phyloP scores from a whole-genome alignment of 2,113 vertebrate species.

The Rhineura floridana region DNA sequence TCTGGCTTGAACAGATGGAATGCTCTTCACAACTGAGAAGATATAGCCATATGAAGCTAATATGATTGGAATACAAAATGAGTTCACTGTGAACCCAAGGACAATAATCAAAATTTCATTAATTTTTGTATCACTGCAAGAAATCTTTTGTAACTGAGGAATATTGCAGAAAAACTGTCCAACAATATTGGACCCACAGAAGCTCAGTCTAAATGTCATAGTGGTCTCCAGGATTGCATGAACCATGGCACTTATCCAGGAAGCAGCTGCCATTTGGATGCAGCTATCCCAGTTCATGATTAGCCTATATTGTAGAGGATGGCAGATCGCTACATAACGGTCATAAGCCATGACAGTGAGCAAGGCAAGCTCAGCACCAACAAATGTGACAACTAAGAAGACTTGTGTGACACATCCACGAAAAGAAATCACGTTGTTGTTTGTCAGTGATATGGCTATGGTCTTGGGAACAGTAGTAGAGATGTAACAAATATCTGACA shows the following conservation, averaged over 20 bases:
- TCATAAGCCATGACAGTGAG: constrained; percentile 6
- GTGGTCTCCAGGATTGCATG: not conserved
- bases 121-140: not conserved
- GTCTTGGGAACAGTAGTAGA: not conserved
- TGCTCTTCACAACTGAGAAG: not conserved
- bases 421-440: not conserved
- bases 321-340: not conserved
- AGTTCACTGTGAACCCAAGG: not conserved
- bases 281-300: not conserved
- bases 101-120: not conserved
- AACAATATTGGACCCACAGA: not conserved
- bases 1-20: not conserved
- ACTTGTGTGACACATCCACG: not conserved
- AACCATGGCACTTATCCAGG: not conserved
- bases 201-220: not conserved
- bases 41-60: constrained; percentile 4
- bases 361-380: not conserved
- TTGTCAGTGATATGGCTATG: not conserved
- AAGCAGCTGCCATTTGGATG: not conserved
- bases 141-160: not conserved
- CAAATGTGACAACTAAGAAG: not conserved
- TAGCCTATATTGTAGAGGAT: not conserved
- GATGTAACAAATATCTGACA: not conserved
- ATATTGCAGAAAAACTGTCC: not conserved
- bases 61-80: not conserved